A percentile compares a stretch with the other conserved stretches of the same genome.
Conservation (phyloP, 2,797 vertebrate genomes). For the Tadarida brasiliensis region DNA sequence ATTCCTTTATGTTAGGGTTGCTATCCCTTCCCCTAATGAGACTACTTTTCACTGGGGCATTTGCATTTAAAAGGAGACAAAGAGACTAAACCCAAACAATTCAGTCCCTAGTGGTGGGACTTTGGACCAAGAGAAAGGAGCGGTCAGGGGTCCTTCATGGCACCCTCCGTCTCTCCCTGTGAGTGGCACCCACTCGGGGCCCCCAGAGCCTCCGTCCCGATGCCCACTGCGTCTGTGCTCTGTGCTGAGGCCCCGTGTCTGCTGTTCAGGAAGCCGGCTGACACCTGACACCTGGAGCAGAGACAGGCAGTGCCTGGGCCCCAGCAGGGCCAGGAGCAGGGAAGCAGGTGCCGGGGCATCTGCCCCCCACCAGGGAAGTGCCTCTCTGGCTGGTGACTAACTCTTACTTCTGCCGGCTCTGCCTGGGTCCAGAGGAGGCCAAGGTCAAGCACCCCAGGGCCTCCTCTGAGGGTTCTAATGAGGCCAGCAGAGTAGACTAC, state of each 20-base stretch:
- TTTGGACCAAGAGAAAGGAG: background rate
- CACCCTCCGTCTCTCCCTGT: background rate
- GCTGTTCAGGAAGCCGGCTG: background rate
- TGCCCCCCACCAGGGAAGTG: background rate
- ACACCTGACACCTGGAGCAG: rapidly evolving
- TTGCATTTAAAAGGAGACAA: background rate
- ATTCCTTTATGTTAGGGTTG: background rate
- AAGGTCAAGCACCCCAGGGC: background rate
- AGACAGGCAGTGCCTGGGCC: rapidly evolving
- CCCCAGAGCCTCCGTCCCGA: background rate
- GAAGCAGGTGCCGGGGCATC: background rate
- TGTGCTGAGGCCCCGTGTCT: rapidly evolving
- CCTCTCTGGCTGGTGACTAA: background rate
- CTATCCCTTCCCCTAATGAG: background rate
- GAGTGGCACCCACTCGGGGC: background rate
- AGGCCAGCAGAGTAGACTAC: background rate
- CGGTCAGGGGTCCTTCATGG: background rate
- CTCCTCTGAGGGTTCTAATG: background rate
- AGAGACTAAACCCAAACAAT: background rate
- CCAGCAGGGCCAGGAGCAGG: background rate
- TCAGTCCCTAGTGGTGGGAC: background rate
- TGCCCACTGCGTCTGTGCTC: rapidly evolving
- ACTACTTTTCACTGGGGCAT: background rate
- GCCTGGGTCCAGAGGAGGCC: background rate
- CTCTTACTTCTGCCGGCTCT: background rate